Base-by-base conservation (phyloP, 2,113 vertebrate genomes). In the Anarhynchus alexandrinus region DNA sequence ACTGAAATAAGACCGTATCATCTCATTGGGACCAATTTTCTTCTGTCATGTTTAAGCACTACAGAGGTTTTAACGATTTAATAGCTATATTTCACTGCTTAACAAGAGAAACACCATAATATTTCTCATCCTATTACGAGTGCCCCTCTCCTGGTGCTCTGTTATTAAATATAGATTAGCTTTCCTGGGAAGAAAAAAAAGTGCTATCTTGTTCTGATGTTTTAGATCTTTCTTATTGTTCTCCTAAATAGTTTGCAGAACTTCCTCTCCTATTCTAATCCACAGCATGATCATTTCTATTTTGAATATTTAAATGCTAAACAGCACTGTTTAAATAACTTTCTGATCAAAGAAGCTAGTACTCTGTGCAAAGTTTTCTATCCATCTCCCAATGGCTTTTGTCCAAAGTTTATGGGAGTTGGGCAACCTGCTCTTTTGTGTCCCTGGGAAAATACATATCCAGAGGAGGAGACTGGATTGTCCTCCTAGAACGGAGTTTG, bases 101-200 rank as follows among this genome's bases (percentile, higher is more conserved):
- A 96, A 82, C 86, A 97, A 95, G 95, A 96, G 85, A 96, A 93
- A 95, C 52, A 95, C 80, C 34, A 47, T 87, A 86, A 87, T 94
- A 92, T 92, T 96, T 97, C 73, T 90, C 62, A 92, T 59, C 69
- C 97, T 96, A 85, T 94, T 94, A 93, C 2, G 5, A 94, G 89
- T 93, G 54, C 43, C 77, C 45, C 59, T 96, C 34, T 94, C 82
- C 66, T 82, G 66, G 40, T 93, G 49, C 88, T 96, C 66, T 89
- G 67, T 96, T 97, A 97, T 96, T 94, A 96, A 96, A 92, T 82
- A 95, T 96, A 95, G 78, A 96, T 93, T 94, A 86, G 45, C 47
- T 95, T 94, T 72, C 19, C 91, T 61, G 52, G 70, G 88, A 97
- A 95, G 57, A 82, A 70, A 86, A 82, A 97, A 88, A 70, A 49